phyloP scores from a whole-genome alignment of 2,113 vertebrate genomes.

The Pluvianellus socialis region DNA sequence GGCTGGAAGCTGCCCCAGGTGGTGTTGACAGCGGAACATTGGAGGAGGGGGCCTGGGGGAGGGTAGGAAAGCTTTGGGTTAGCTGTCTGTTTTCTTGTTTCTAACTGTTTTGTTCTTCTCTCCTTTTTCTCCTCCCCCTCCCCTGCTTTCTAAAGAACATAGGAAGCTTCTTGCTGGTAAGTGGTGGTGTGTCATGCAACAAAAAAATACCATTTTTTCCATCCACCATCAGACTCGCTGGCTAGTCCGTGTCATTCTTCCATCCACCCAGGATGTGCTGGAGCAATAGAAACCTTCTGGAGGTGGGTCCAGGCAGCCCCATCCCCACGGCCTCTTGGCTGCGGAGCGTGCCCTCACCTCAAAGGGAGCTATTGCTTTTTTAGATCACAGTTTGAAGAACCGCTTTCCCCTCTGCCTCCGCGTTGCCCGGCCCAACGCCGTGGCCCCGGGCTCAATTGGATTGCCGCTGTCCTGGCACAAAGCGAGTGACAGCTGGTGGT shows the following conservation, averaged over 20 bases:
- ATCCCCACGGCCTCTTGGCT: not conserved
- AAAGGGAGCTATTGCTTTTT: not conserved
- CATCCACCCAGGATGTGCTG: not conserved
- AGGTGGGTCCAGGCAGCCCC: not conserved
- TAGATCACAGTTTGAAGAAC: constrained; percentile 27
- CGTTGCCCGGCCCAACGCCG: accelerated
- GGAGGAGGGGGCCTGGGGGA: not conserved
- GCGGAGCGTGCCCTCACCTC: not conserved
- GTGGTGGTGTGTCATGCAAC: constrained; percentile 30
- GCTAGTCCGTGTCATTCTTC: not conserved
- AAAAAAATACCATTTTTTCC: not conserved
- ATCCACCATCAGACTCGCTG: not conserved
- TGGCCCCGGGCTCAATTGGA: not conserved
- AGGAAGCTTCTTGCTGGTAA: constrained; percentile 87
- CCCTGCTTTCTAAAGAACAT: constrained; percentile 83
- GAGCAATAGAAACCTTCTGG: constrained; percentile 17
- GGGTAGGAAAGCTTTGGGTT: not conserved
- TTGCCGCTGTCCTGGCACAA: accelerated
- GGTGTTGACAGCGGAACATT: accelerated
- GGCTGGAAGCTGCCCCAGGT: not conserved
- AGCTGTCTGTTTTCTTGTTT: constrained; percentile 13
- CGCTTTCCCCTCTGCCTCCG: not conserved
- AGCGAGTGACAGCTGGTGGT: not conserved
- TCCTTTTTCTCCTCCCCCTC: constrained; percentile 39
- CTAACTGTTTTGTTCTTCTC: constrained; percentile 67